These are phyloP conservation scores for Remorina albescens DNA, from an alignment of 2,797 vertebrate genomes.

Conservation along the genomic window DNA sequence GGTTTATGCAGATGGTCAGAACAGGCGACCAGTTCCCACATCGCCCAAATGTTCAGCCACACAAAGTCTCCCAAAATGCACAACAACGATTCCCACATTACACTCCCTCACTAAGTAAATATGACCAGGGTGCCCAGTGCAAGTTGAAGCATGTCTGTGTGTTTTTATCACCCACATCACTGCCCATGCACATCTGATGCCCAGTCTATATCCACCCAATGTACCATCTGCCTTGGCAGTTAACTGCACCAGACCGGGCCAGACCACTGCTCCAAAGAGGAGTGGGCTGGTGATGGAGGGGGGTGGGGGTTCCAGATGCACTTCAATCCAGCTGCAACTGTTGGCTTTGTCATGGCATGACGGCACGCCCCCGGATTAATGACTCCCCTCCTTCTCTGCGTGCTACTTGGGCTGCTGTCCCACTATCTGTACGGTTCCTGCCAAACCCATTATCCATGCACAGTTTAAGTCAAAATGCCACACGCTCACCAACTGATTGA, in stretches of 20 bases:
- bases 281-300: slow-evolving; percentile 22
- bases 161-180: slow-evolving; percentile 64
- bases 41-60: slow-evolving; percentile 5
- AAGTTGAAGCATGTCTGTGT: slow-evolving; percentile 65
- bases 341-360: slow-evolving; percentile 71
- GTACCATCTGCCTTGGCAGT: slow-evolving; percentile 78
- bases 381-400: slow-evolving; percentile 38
- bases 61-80: slow-evolving; percentile 40
- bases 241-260: slow-evolving; percentile 54
- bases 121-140: slow-evolving; percentile 54
- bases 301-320: slow-evolving; percentile 61
- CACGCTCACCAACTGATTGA: slow-evolving; percentile 73
- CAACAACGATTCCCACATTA: slow-evolving; percentile 51
- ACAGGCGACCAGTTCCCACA: slow-evolving; percentile 20
- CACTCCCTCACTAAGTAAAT: slow-evolving; percentile 64
- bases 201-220: slow-evolving; percentile 53
- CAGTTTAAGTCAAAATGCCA: slow-evolving; percentile 78
- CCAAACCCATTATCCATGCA: slow-evolving; percentile 79
- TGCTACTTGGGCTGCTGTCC: slow-evolving; percentile 67
- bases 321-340: slow-evolving; percentile 75
- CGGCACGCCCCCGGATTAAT: slow-evolving; percentile 67
- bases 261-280: slow-evolving; percentile 48
- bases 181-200: slow-evolving; percentile 59
- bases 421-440: slow-evolving; percentile 62
- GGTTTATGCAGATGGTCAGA: slow-evolving; percentile 29